A percentile compares a stretch with the other conserved stretches of the same genome.
These are phyloP conservation scores for Plagodis dolabraria DNA, from an alignment of 2,888 invertebrate species.

Conservation along the genomic window DNA sequence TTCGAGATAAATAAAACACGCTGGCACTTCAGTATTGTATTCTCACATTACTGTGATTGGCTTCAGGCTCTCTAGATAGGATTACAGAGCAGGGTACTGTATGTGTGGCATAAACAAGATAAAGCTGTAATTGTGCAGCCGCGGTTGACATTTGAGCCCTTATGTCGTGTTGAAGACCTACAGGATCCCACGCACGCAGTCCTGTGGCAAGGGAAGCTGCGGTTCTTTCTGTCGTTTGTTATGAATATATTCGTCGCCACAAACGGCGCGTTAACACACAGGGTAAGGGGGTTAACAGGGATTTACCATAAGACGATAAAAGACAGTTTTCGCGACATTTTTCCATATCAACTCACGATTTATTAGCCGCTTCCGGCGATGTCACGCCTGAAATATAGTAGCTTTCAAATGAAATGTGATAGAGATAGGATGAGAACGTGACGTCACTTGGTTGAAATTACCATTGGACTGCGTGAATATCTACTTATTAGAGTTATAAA, in stretches of 20 bases:
- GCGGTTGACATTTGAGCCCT: constrained; percentile 74
- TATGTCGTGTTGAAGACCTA: constrained; percentile 56
- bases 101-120: constrained; percentile 58
- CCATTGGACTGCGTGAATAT: constrained; percentile 15
- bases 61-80: constrained; percentile 23
- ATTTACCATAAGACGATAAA: constrained; percentile 59
- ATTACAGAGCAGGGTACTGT: constrained; percentile 37
- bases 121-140: constrained; percentile 64
- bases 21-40: constrained; percentile 24
- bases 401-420: constrained; percentile 58
- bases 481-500: too few relatives aligned
- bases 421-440: constrained; percentile 58
- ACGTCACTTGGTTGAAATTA: constrained; percentile 29
- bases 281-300: constrained; percentile 34
- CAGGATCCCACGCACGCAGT: constrained; percentile 59
- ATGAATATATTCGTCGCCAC: constrained; percentile 52
- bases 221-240: constrained; percentile 60
- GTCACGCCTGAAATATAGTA: constrained; percentile 67
- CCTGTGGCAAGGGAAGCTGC: constrained; percentile 61
- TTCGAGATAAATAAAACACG: constrained; percentile 21
- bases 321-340: constrained; percentile 64
- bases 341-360: constrained; percentile 69
- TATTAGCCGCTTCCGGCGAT: constrained; percentile 62
- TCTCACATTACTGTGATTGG: constrained; percentile 27
- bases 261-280: constrained; percentile 50